Evolutionary conservation across 2,113 vertebrate species (phyloP), one percentile per base, ranked within the genome.

Genomic region (Corydoras sp.): DNA sequence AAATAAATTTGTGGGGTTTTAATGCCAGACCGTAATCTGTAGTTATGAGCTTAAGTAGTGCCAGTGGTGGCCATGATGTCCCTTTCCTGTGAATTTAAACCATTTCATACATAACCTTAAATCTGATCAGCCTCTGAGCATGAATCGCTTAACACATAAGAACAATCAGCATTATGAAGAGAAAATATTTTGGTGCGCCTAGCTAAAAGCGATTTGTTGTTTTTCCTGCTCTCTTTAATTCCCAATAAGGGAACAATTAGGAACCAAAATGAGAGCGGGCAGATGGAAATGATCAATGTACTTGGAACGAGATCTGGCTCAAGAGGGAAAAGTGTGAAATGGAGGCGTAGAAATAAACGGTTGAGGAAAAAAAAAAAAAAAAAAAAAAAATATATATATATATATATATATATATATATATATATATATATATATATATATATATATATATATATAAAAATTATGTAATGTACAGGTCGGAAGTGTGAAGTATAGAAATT

Each of bases 81-180:
- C 35, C 49, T n/a, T 43, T 54, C 15, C 59, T 63, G 24, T 51
- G 58, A 18, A 48, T 74, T 53, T 10, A 18, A 24, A 66, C 24
- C 72, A 81, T 85, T 83, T 75, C 55, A 71, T 14, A 50, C 68
- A 74, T 80, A 75, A 51, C 7, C 54, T 35, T 9, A 68, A 65
- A 62, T 77, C 67, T 59, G 65, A 43, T 51, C 9, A 32, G 67
- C 35, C 59, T 62, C n/a, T 43, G 7, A 43, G 35, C 35, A 43
- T 43, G 35, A 43, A 43, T 43, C 2, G 7, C 35, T 43, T 5
- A 8, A 8, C 35, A 4, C 32, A 8, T 43, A 43, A 58, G 51
- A 55, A 5, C 18, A 67, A 48, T 30, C 50, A 32, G 62, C 12
- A 62, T 6, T 50, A 24, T 62, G 3, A 7, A 54, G 31, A 10